Evolutionary conservation across 2,113 vertebrate genomes (phyloP).

Genomic region (Serilophus lunatus): DNA sequence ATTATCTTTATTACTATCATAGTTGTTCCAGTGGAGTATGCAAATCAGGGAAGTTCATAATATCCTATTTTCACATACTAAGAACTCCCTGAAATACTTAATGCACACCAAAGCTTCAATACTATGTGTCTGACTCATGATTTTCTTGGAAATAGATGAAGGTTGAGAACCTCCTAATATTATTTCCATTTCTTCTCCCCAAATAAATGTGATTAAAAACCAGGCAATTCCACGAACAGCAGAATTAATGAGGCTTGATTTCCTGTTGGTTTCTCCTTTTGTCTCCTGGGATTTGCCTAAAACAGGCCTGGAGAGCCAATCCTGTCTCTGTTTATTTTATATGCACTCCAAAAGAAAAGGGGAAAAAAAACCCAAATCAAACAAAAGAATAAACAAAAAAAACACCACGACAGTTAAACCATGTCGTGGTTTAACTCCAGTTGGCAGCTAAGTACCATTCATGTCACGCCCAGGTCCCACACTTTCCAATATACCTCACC

Average conservation of each 20-base stretch:
- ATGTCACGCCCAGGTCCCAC: background rate
- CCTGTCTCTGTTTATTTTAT: background rate
- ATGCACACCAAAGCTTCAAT: background rate
- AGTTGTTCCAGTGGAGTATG: background rate
- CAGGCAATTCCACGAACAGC: background rate
- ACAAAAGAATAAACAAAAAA: too few relatives aligned
- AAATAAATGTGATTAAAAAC: background rate
- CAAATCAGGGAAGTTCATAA: background rate
- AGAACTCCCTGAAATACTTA: background rate
- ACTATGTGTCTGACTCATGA: background rate
- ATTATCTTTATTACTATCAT: background rate
- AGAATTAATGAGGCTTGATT: background rate
- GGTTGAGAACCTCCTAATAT: background rate
- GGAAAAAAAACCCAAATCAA: background rate
- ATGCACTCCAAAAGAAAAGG: background rate
- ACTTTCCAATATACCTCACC: background rate
- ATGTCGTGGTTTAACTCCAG: background rate
- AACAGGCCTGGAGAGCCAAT: background rate
- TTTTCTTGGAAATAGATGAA: background rate
- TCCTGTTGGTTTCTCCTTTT: slow-evolving; percentile 21
- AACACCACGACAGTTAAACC: too few relatives aligned
- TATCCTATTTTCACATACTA: background rate
- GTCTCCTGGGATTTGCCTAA: background rate
- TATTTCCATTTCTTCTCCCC: background rate
- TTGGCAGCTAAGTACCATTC: background rate